Conservation (phyloP, 2,888 invertebrate genomes). For the Listrodromus nycthemerus region DNA sequence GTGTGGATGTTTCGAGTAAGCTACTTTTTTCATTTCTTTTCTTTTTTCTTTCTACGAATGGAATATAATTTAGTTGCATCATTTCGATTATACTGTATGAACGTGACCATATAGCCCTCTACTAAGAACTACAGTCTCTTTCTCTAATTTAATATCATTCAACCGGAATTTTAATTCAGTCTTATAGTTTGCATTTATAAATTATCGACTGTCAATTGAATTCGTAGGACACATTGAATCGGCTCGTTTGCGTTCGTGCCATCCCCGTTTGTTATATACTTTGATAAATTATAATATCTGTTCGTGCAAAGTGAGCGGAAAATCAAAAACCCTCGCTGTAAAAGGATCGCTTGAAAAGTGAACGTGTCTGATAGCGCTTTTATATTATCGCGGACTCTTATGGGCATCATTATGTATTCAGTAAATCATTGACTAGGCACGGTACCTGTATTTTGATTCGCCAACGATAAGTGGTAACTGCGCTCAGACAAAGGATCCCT, state of each 20-base stretch:
- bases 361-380: slow-evolving; percentile 34
- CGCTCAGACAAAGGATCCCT: slow-evolving; percentile 10
- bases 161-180: slow-evolving; percentile 69
- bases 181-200: slow-evolving; percentile 67
- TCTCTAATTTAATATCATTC: slow-evolving; percentile 64
- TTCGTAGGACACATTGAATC: slow-evolving; percentile 26
- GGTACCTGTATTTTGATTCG: slow-evolving; percentile 72
- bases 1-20: slow-evolving; percentile 17
- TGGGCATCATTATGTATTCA: slow-evolving; percentile 63
- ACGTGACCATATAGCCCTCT: slow-evolving; percentile 47
- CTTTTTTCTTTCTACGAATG: slow-evolving; percentile 12
- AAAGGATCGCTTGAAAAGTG: slow-evolving; percentile 25
- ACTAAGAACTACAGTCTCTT: slow-evolving; percentile 28
- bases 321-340: slow-evolving; percentile 13
- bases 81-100: slow-evolving; percentile 34
- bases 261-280: slow-evolving; percentile 12
- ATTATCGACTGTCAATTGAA: slow-evolving; percentile 54
- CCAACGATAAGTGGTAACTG: slow-evolving; percentile 64
- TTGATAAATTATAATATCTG: slow-evolving; percentile 6
- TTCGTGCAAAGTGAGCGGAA: slow-evolving; percentile 37
- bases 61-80: slow-evolving; percentile 20
- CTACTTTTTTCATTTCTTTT: background rate
- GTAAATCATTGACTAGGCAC: slow-evolving; percentile 73
- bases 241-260: slow-evolving; percentile 21
- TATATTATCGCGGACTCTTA: slow-evolving; percentile 36